These are phyloP conservation scores for Stegophylla sp. DNA, from an alignment of 2,888 invertebrate genomes.

Conservation along the genomic window DNA sequence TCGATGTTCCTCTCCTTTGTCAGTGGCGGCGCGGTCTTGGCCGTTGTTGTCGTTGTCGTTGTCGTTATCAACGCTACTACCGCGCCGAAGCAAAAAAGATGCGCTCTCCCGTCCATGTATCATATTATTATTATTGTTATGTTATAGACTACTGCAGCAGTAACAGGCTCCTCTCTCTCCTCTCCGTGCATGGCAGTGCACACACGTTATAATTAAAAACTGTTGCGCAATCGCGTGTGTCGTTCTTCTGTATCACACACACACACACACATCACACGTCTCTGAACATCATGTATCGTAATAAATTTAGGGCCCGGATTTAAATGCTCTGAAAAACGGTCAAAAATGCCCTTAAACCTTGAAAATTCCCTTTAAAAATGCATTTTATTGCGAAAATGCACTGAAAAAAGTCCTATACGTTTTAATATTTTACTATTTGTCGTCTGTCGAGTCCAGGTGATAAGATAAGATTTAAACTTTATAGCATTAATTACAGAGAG, in stretches of 20 bases:
- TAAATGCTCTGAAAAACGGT: too few species aligned
- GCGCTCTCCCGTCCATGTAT: background rate
- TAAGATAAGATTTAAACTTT: too few species aligned
- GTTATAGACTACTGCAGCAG: background rate
- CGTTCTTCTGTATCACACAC: conserved; percentile 9
- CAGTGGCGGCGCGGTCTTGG: background rate
- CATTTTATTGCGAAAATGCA: too few species aligned
- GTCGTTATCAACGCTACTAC: conserved; percentile 28
- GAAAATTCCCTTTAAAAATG: too few species aligned
- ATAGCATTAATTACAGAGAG: too few species aligned
- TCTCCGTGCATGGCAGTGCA: background rate
- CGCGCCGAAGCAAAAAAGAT: background rate
- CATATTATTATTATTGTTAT: too few species aligned
- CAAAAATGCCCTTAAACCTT: too few species aligned
- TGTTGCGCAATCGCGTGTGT: conserved; percentile 20
- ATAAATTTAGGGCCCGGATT: background rate
- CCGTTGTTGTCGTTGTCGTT: background rate
- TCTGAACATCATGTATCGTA: background rate
- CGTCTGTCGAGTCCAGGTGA: too few species aligned
- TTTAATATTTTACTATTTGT: too few species aligned
- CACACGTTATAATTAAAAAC: conserved; percentile 32
- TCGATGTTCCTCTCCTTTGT: conserved; percentile 50
- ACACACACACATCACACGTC: background rate
- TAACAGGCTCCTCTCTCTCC: too few species aligned
- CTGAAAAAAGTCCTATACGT: too few species aligned